A percentile compares a stretch with the other conserved stretches of the same genome.
phyloP scores from a whole-genome alignment of 2,797 vertebrate genomes.

The Halcyon smyrnensis region DNA sequence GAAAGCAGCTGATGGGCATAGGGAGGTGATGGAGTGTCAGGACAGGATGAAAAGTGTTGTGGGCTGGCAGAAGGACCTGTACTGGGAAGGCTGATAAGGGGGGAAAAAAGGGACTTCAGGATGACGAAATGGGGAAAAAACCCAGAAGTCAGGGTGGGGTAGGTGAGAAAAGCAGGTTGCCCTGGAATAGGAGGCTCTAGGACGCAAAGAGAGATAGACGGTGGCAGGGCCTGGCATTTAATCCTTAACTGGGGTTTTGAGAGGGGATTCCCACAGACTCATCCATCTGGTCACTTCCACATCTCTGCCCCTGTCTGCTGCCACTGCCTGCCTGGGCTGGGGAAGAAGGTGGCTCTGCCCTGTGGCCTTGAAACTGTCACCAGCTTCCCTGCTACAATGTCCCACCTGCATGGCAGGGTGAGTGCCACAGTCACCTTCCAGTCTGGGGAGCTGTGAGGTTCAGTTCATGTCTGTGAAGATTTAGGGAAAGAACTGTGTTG shows the following conservation, averaged over 20 bases:
- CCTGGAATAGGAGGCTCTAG: neutral
- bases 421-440: neutral
- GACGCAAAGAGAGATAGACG: neutral
- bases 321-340: neutral
- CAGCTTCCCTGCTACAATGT: neutral
- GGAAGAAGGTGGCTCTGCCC: neutral
- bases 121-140: neutral
- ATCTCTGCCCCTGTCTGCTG: neutral
- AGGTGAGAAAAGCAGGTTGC: neutral
- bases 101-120: neutral
- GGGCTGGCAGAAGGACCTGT: neutral
- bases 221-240: neutral
- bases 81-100: neutral
- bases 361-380: neutral
- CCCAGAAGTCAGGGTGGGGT: neutral
- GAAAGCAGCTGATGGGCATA: neutral
- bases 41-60: neutral
- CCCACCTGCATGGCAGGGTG: neutral
- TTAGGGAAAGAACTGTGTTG: neutral
- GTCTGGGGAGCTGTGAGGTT: neutral
- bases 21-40: neutral
- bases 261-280: neutral
- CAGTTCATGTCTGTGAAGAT: neutral
- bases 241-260: neutral
- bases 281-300: neutral